Base-by-base conservation (phyloP, 2,797 vertebrate species). In the Hydrocynus forskahlii region DNA sequence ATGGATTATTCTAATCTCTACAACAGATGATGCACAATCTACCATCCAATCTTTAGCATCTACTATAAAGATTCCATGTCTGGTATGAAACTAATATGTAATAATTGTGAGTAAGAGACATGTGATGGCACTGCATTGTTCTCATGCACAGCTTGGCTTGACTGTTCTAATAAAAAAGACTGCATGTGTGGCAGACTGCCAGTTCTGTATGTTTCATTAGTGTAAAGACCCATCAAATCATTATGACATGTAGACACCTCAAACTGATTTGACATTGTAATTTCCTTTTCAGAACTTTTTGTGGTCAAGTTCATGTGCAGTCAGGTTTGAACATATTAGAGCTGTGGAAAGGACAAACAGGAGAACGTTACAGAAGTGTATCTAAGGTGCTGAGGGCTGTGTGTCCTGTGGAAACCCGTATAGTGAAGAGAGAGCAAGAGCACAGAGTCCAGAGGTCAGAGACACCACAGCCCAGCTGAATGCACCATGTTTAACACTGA, bases 401-500 rank as follows among this genome's bases (percentile, higher is more conserved):
- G 66, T 62, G 25, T 72, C 9, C 62, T 64, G 62, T 38, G 16
- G 62, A 64, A 17, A 38, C 13, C 68, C 48, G 7, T 13, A 70
- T 19, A 10, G 43, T 35, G 19, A 35, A 43, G 12, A 13, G 50
- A 60, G 62, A 48, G 40, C 19, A 25, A 75, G 54, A n/a, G 19
- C 63, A 60, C 45, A 72, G 66, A 57, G 54, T 29, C 23, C 40
- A 29, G 57, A 79, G 48, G 89, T 91, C 91, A 81, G 88, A 88
- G 89, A 90, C 88, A 88, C 89, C 75, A 62, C 86, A 90, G 90
- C 89, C 90, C 90, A 85, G 79, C 84, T 88, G 85, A 92, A 90
- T 89, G 85, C 91, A 91, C 89, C 90, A 85, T 88, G 91, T 92
- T 92, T 90, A 90, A 89, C 64, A 75, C 88, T 88, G 90, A 86